phyloP scores from a whole-genome alignment of 2,888 invertebrate genomes.

The Meta bourneti region DNA sequence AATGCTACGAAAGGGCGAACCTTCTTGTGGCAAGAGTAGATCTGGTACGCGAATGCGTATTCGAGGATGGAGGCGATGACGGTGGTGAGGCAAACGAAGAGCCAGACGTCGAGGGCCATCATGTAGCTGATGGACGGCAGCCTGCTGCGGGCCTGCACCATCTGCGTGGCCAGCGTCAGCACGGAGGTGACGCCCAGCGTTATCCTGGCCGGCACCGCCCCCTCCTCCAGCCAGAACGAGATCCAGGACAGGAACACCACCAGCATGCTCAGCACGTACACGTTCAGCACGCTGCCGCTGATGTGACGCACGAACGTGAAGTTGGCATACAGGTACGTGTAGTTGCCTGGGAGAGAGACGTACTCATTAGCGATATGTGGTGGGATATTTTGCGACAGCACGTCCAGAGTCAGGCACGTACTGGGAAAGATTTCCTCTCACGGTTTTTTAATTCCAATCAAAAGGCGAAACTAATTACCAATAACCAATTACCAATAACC shows the following conservation, averaged over 20 bases:
- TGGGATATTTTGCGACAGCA: too few relatives aligned
- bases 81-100: conserved; percentile 65
- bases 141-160: conserved; percentile 36
- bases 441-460: too few relatives aligned
- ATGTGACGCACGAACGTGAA: conserved; percentile 65
- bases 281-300: conserved; percentile 57
- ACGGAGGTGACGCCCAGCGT: conserved; percentile 64
- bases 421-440: too few relatives aligned
- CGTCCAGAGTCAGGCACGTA: too few relatives aligned
- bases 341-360: conserved; percentile 52
- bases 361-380: too few relatives aligned
- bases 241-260: conserved; percentile 60
- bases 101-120: conserved; percentile 72
- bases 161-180: conserved; percentile 64
- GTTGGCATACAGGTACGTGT: conserved; percentile 72
- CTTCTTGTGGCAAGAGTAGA: not conserved
- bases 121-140: conserved; percentile 59
- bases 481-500: too few relatives aligned
- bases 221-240: conserved; percentile 69
- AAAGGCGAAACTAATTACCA: too few relatives aligned
- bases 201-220: conserved; percentile 63
- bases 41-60: conserved; percentile 53
- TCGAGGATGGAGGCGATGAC: conserved; percentile 69
- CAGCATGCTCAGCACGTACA: conserved; percentile 65
- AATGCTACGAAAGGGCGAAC: not conserved